Conservation (phyloP, 2,888 invertebrate species). For the Geophilus truncorum region DNA sequence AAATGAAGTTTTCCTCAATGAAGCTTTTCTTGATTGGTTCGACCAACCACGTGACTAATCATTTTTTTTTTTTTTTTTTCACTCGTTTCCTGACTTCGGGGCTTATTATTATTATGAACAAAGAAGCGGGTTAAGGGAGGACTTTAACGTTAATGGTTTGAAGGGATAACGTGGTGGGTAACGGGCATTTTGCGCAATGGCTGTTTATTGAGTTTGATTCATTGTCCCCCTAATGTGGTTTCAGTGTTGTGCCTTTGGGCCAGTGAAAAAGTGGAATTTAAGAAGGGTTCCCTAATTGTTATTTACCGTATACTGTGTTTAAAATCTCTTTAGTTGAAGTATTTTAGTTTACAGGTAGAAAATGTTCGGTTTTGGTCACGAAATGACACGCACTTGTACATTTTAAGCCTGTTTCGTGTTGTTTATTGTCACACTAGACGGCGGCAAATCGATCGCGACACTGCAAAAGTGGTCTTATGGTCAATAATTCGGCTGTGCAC, state of each 20-base stretch:
- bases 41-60: not conserved
- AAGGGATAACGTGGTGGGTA: too few species aligned
- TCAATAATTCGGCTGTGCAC: not conserved
- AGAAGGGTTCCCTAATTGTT: not conserved
- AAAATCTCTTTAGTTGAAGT: not conserved
- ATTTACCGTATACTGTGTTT: not conserved
- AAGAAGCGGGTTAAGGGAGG: too few species aligned
- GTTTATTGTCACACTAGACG: not conserved
- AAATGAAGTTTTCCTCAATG: too few species aligned
- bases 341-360: not conserved
- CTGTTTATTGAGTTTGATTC: not conserved
- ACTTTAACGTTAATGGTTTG: too few species aligned
- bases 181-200: too few species aligned
- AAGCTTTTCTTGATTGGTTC: not conserved
- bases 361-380: not conserved
- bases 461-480: not conserved
- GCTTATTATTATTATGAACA: too few species aligned
- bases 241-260: conserved; percentile 4
- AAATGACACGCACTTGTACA: not conserved
- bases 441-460: not conserved
- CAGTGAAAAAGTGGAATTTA: not conserved
- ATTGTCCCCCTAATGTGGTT: not conserved
- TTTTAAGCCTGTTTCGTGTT: not conserved
- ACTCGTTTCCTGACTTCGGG: too few species aligned
- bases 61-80: too few species aligned